Evolutionary conservation across 2,888 invertebrate species (phyloP), one percentile per base, ranked within the genome.

Genomic region (Tipula unca): DNA sequence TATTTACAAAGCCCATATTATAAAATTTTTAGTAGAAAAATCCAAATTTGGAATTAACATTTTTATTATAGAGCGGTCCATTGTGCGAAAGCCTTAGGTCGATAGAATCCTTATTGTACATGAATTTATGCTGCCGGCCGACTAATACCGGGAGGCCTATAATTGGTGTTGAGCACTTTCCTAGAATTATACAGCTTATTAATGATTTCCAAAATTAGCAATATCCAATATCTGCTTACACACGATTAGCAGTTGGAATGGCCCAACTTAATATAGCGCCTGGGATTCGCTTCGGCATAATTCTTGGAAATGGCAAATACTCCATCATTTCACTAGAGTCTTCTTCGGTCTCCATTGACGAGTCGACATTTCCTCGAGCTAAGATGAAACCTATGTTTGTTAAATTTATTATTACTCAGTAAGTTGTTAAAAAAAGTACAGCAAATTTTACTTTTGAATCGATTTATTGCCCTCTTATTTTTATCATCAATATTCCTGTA

Each of bases 231-330:
- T 82, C 3, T 4, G n/a, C n/a, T 35, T 83, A 83, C 83, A 86
- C 32, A 17, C 48, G 42, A 85, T 86, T 84, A 4, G 69, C 82
- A 3, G 39, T 17, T 25, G 85, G 86, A 39, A 86, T 84, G 29
- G 86, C 25, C 86, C 86, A 86, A 14, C 82, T 85, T 85, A 85
- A 83, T 32, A 86, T 29, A 10, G 85, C 39, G 3, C 85, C 85
- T 3, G 86, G 86, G n/a, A 20, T 82, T 29, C 85, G 69, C n/a
- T 85, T 85, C 3, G 54, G 69, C 32, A 82, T 36, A 35, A 36
- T 84, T 25, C 86, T 36, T 14, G 84, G 84, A 32, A 86, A 35
- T 35, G 84, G 85, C 8, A 86, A 35, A 82, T 85, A 42, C n/a
- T 82, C 13, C n/a, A 17, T 35, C 14, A 54, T 20, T 39, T 86